phyloP scores from a whole-genome alignment of 1,140 invertebrate species.

The Cyclina sinensis region DNA sequence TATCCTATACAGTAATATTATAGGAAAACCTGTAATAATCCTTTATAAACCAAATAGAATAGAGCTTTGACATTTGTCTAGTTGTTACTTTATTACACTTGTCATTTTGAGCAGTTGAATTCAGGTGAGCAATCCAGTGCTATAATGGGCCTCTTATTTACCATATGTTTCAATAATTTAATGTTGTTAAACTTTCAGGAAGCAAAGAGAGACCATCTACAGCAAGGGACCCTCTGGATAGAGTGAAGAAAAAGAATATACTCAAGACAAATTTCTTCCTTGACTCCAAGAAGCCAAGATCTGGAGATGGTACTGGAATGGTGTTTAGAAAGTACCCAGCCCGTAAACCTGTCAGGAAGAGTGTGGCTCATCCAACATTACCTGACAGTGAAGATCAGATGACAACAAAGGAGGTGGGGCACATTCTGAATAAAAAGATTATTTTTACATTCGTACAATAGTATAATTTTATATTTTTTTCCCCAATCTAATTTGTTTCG shows the following conservation, averaged over 20 bases:
- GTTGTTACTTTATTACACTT: too few species aligned
- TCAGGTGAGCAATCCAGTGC: too few species aligned
- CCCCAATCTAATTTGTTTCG: too few species aligned
- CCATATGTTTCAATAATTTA: background rate
- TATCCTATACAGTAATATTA: too few species aligned
- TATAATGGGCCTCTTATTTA: background rate
- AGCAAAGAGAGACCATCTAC: conserved; percentile 75
- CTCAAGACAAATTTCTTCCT: conserved; percentile 82
- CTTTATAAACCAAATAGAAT: too few species aligned
- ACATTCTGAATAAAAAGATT: too few species aligned
- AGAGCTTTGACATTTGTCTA: too few species aligned
- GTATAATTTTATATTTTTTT: too few species aligned
- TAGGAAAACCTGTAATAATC: too few species aligned
- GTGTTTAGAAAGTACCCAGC: conserved; percentile 82
- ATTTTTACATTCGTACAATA: too few species aligned
- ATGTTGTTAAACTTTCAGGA: conserved; percentile 59
- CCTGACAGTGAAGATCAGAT: conserved; percentile 84
- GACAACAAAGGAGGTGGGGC: conserved; percentile 85
- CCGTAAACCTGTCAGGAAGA: conserved; percentile 82
- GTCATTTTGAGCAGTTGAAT: too few species aligned
- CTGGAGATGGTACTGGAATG: conserved; percentile 77
- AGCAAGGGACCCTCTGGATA: conserved; percentile 82
- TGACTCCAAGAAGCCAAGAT: conserved; percentile 74
- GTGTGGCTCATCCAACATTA: conserved; percentile 77
- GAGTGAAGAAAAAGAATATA: conserved; percentile 74